A percentile compares a stretch with the other conserved stretches of the same genome.
Evolutionary conservation across 2,797 vertebrate species (phyloP).

Genomic region (Tiaroga cobitis): DNA sequence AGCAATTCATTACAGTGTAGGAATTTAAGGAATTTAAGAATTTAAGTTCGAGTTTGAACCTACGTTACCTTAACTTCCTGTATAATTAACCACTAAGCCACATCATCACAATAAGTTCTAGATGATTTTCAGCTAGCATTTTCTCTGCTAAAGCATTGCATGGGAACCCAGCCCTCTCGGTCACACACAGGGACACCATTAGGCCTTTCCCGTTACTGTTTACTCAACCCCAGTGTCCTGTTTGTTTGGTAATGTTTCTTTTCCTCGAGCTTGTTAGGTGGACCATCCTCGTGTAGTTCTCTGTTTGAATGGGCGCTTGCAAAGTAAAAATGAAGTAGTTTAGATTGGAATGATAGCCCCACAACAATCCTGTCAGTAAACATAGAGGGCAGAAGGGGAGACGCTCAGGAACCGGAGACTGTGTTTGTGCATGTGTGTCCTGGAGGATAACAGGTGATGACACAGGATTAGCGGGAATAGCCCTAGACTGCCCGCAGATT

Average conservation of each 20-base stretch:
- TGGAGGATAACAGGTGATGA: constrained; percentile 49
- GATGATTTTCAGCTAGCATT: background rate
- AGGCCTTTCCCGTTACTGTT: constrained; percentile 24
- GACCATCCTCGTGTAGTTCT: constrained; percentile 23
- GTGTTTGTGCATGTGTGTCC: constrained; percentile 37
- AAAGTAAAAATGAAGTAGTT: constrained; percentile 65
- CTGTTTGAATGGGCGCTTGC: constrained; percentile 62
- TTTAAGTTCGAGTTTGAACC: background rate
- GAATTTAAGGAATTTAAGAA: background rate
- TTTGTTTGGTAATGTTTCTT: constrained; percentile 33
- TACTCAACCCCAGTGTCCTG: constrained; percentile 24
- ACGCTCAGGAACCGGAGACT: constrained; percentile 39
- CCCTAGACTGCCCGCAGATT: constrained; percentile 21
- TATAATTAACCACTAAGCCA: background rate
- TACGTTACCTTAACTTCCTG: background rate
- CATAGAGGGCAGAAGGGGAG: constrained; percentile 41
- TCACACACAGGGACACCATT: constrained; percentile 9
- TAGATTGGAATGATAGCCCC: constrained; percentile 67
- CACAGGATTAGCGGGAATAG: constrained; percentile 42
- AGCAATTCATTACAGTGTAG: too few relatives aligned
- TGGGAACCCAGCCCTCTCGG: background rate
- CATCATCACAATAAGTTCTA: background rate
- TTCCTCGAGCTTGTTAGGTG: constrained; percentile 32
- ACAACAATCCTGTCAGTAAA: constrained; percentile 58
- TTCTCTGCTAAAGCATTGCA: background rate